Conservation (phyloP, 2,113 vertebrate species). For the Clarias macrocephalus region DNA sequence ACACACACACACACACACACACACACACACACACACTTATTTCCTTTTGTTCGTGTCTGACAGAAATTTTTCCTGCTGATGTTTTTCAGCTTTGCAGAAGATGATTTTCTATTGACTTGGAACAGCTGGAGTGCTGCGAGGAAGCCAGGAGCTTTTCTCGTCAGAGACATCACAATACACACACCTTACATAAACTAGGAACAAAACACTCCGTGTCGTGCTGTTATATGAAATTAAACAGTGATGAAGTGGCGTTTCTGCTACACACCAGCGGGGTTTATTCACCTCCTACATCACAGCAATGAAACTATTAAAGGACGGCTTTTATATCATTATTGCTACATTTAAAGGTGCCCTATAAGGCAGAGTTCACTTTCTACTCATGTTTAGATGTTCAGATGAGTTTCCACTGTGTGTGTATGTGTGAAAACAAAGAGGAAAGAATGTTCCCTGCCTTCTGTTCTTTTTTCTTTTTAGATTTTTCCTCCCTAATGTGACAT, state of each 20-base stretch:
- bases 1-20: background rate
- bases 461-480: too few relatives aligned
- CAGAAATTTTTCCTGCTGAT: background rate
- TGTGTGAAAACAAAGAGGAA: too few relatives aligned
- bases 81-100: background rate
- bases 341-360: background rate
- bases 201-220: background rate
- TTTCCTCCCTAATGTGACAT: too few relatives aligned
- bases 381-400: too few relatives aligned
- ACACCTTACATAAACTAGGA: background rate
- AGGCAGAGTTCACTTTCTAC: too few relatives aligned
- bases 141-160: background rate
- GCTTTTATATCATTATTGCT: background rate
- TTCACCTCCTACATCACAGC: background rate
- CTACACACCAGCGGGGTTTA: background rate
- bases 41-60: background rate
- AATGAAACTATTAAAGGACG: background rate
- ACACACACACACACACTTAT: background rate
- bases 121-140: background rate
- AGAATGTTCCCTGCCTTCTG: too few relatives aligned
- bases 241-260: background rate
- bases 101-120: conserved; percentile 2
- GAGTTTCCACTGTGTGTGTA: too few relatives aligned
- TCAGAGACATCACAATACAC: background rate
- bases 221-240: background rate